A percentile compares a stretch with the other conserved stretches of the same genome.
phyloP scores from a whole-genome alignment of 2,113 vertebrate species.

The Apteryx owenii region DNA sequence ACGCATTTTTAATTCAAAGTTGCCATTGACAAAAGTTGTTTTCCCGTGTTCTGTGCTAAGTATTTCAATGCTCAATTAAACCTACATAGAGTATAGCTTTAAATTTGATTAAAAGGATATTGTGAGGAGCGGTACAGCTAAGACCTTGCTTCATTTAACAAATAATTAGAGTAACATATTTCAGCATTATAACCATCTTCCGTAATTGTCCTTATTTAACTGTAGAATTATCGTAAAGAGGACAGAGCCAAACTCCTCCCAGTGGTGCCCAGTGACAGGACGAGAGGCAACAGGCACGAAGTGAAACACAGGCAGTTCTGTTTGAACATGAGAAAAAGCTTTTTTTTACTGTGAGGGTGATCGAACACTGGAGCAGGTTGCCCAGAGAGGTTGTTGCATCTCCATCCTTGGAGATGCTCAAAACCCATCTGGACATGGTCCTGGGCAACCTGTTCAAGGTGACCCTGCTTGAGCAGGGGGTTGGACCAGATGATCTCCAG shows the following conservation, averaged over 20 bases:
- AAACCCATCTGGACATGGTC: too few relatives aligned
- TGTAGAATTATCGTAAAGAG: neutral
- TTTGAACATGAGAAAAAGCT: neutral
- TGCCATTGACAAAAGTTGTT: constrained; percentile 18
- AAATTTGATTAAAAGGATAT: neutral
- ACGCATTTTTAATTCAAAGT: neutral
- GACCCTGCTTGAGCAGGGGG: too few relatives aligned
- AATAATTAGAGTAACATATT: constrained; percentile 50
- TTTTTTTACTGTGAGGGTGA: too few relatives aligned
- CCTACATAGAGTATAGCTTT: neutral
- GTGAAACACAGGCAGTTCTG: neutral
- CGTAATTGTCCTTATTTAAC: neutral
- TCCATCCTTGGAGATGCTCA: too few relatives aligned
- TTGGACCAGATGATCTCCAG: too few relatives aligned
- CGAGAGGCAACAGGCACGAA: neutral
- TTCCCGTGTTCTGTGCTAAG: neutral
- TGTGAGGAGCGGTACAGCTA: constrained; percentile 1
- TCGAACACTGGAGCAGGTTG: too few relatives aligned
- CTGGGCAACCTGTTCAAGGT: too few relatives aligned
- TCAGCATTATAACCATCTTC: neutral
- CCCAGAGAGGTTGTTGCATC: too few relatives aligned
- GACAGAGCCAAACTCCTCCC: neutral
- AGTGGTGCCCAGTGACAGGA: too few relatives aligned
- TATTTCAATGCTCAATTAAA: constrained; percentile 46
- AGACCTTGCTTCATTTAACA: constrained; percentile 41